Evolutionary conservation across 2,888 invertebrate genomes (phyloP), one percentile per base, ranked within the genome.

Genomic region (Chalcis sispes): DNA sequence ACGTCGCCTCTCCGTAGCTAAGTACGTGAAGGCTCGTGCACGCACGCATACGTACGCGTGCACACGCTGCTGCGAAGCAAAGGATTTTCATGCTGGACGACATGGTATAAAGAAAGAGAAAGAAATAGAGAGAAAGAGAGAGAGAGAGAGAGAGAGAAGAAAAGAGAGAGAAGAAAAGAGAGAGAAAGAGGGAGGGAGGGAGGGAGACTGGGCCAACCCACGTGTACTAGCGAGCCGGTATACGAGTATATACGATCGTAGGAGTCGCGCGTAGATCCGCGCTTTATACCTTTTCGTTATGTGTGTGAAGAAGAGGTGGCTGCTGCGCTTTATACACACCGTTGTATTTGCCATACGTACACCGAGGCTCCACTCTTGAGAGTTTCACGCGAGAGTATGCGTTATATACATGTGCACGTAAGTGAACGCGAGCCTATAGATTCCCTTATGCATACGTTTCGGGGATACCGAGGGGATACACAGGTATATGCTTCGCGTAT

Each of bases 401-500:
- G n/a, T n/a, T n/a, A n/a, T n/a, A n/a, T n/a, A n/a, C n/a, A n/a
- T n/a, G n/a, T n/a, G 50, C 65, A 20, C 23, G n/a, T 36, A 32
- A 10, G n/a, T 13, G 36, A n/a, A 20, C 25, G 62, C 65, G 56
- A 23, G 56, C 42, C 67, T 67, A 67, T 67, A 67, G 67, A 56
- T 67, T 56, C 67, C 56, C 56, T 67, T 67, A 56, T 67, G 42
- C n/a, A n/a, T n/a, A n/a, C 23, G 56, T 46, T 32, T 29, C 46
- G 36, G 46, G 29, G 46, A 32, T n/a, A n/a, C n/a, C n/a, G n/a
- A n/a, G n/a, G n/a, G n/a, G n/a, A n/a, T n/a, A 20, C 23, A 54
- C 40, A 29, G 62, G 62, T 66, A 66, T 56, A 67, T 46, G 67
- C 67, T 56, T 56, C 67, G 67, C 67, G 56, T 67, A 56, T 46